These are phyloP conservation scores for Leucophenga maculata DNA, from an alignment of 2,888 invertebrate genomes.

Conservation along the genomic window DNA sequence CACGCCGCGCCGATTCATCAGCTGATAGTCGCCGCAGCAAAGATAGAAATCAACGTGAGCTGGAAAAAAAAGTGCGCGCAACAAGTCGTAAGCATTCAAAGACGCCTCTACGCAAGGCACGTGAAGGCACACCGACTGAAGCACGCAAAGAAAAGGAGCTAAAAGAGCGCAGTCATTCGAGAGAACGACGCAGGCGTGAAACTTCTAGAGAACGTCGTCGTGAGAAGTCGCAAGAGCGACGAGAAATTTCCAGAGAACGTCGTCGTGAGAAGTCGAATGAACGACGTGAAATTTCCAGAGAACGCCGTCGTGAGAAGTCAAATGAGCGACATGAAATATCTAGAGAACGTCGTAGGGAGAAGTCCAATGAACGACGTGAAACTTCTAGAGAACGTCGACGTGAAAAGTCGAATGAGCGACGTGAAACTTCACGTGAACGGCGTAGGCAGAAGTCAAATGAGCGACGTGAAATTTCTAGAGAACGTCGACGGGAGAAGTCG, in stretches of 20 bases:
- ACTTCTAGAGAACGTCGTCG: conserved; percentile 31
- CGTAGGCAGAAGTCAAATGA: conserved; percentile 28
- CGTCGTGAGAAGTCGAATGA: conserved; percentile 21
- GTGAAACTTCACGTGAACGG: conserved; percentile 40
- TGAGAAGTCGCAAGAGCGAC: conserved; percentile 15
- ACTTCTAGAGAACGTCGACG: conserved; percentile 15
- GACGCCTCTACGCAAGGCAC: conserved; percentile 10
- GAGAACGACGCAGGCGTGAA: conserved; percentile 6
- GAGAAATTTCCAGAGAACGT: conserved; percentile 27
- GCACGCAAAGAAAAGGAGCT: conserved; percentile 28
- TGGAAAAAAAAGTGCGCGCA: background rate
- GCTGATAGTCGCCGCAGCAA: conserved; percentile 41
- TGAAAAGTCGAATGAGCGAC: conserved; percentile 29
- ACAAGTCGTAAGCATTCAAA: background rate
- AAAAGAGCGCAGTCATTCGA: conserved; percentile 10
- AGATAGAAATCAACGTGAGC: conserved; percentile 26
- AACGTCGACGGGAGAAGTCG: conserved; percentile 36
- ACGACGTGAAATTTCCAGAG: conserved; percentile 29
- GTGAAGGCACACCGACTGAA: conserved; percentile 33
- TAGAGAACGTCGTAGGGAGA: conserved; percentile 30
- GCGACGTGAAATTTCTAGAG: conserved; percentile 23
- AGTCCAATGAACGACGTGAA: conserved; percentile 26
- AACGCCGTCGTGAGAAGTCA: conserved; percentile 24
- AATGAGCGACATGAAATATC: conserved; percentile 27
- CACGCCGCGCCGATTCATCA: conserved; percentile 50